Evolutionary conservation across 2,113 vertebrate genomes (phyloP).

Genomic region (Chamaetylas fuelleborni): DNA sequence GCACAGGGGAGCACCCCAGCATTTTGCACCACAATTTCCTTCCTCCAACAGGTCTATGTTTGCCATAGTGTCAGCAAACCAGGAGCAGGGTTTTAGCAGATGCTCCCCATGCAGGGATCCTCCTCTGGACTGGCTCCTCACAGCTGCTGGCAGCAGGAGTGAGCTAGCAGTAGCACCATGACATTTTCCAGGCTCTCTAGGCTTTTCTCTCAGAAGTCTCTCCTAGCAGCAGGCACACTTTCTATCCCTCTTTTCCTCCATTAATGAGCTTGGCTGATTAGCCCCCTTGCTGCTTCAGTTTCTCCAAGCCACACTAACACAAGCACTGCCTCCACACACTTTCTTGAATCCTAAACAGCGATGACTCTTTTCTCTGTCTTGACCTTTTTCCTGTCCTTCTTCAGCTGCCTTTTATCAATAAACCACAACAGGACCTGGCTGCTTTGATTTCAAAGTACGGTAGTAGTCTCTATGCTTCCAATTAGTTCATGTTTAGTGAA

Average conservation of each 20-base stretch:
- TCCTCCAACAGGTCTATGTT: accelerated
- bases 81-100: not conserved
- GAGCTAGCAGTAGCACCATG: not conserved
- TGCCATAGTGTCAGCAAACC: not conserved
- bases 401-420: not conserved
- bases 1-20: not conserved
- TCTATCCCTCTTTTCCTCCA: not conserved
- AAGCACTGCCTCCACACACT: not conserved
- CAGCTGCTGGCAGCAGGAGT: not conserved
- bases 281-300: constrained; percentile 16
- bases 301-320: not conserved
- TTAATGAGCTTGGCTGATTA: constrained; percentile 6
- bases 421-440: not conserved
- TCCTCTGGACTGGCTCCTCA: not conserved
- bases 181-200: not conserved
- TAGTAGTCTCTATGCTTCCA: not conserved
- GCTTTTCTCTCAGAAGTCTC: not conserved
- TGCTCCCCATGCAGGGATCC: not conserved
- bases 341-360: not conserved
- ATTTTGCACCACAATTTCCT: not conserved
- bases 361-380: not conserved
- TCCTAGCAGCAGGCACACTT: not conserved
- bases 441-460: not conserved
- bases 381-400: not conserved
- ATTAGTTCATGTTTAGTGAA: not conserved